Evolutionary conservation across 2,797 vertebrate species (phyloP), one percentile per base, ranked within the genome.

Genomic region (Typhlichthys eigenmanni): DNA sequence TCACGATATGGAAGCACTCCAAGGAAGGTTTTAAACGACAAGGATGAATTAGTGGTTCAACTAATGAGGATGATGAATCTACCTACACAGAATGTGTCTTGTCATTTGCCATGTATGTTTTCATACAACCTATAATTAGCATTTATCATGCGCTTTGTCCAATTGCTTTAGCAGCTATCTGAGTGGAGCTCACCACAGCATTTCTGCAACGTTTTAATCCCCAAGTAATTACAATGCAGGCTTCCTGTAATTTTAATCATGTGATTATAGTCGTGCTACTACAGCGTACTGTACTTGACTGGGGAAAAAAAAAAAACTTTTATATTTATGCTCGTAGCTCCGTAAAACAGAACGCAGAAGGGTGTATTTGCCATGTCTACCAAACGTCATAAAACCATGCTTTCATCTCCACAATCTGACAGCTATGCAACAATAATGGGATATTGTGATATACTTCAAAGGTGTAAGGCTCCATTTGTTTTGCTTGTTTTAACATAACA

Each of bases 401-500:
- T 66, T 72, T 87, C 55, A 76, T 72, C 50, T 71, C 61, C 45
- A 24, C 53, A 76, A 79, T 74, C 54, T 62, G 64, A 76, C 71
- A 71, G 66, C 51, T 71, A 43, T 43, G 71, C 63, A 75, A 76
- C 62, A 76, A 60, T 72, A 69, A 68, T 77, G 68, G 62, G 57
- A 68, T 68, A 57, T 70, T 75, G 63, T 75, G 76, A 56, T 82
- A 66, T 63, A 68, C 72, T 84, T 88, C 72, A 87, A 82, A 83
- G 65, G 70, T 82, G 64, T 66, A 55, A 47, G 62, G 66, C 68
- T 72, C 17, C 56, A 62, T 71, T 69, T 78, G 74, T 75, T 71
- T 64, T 73, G 74, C 78, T 74, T 81, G 62, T 81, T 86, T 87
- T 74, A 77, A 72, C 78, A 80, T 80, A 75, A 85, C 76, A 82